phyloP scores from a whole-genome alignment of 2,888 invertebrate genomes.

The Sphaerophoria rueppellii region DNA sequence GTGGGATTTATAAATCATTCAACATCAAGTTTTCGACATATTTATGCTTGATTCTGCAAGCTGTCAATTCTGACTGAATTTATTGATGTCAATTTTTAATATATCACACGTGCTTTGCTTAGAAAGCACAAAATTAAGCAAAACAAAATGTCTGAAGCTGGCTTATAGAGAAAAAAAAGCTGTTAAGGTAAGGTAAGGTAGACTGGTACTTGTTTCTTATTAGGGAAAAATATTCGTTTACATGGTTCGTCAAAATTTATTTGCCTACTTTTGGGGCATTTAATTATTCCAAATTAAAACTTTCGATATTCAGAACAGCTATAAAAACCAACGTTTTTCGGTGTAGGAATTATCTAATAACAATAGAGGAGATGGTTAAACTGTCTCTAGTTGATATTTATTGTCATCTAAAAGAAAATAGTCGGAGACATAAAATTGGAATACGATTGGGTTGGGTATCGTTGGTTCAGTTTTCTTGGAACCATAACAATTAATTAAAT shows the following conservation, averaged over 20 bases:
- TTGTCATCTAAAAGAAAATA: neutral
- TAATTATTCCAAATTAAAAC: neutral
- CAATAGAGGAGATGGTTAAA: neutral
- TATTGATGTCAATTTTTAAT: conserved; percentile 24
- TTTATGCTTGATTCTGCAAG: conserved; percentile 7
- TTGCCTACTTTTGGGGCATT: neutral
- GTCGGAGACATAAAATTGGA: neutral
- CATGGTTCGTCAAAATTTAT: conserved; percentile 18
- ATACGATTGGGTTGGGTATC: neutral
- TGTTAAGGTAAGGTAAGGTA: neutral
- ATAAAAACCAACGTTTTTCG: conserved; percentile 1
- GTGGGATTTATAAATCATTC: neutral
- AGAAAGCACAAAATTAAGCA: conserved; percentile 33
- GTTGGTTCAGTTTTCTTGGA: neutral
- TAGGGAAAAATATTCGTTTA: conserved; percentile 3
- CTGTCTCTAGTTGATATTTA: neutral
- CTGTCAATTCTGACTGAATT: conserved; percentile 12
- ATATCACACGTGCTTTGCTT: conserved; percentile 17
- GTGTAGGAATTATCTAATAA: neutral
- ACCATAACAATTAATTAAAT: no score
- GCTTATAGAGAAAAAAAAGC: neutral
- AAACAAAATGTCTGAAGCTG: conserved; percentile 4
- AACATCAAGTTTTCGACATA: neutral
- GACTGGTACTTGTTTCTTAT: conserved; percentile 16
- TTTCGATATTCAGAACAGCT: neutral